Percentiles rank a stretch among this genome's conserved stretches.
Conservation (phyloP, 2,113 vertebrate species). For the Vanacampus margaritifer region DNA sequence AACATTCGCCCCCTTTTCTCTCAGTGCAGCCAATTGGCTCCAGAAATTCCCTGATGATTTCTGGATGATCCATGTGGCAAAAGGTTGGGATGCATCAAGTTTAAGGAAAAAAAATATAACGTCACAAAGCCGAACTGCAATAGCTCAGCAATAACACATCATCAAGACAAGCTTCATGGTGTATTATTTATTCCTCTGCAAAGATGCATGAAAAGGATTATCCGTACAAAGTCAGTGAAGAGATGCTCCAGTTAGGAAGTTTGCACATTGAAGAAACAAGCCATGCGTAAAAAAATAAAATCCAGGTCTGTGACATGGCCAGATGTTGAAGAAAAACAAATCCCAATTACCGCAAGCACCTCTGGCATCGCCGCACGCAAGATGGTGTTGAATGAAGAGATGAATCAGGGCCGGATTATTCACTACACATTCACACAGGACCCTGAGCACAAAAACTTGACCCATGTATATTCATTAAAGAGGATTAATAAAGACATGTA, state of each 20-base stretch:
- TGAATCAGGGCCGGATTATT: constrained; percentile 59
- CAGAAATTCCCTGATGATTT: too few species aligned
- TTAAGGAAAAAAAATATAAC: background rate
- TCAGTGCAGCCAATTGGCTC: too few species aligned
- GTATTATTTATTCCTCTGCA: constrained; percentile 1
- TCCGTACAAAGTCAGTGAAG: background rate
- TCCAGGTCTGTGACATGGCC: constrained; percentile 25
- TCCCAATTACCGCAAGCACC: constrained; percentile 36
- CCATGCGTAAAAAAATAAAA: constrained; percentile 14
- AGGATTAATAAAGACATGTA: constrained; percentile 19
- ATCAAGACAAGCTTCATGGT: background rate
- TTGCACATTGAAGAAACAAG: constrained; percentile 8
- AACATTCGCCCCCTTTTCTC: too few species aligned
- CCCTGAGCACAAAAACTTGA: constrained; percentile 42
- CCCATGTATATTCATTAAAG: constrained; percentile 57
- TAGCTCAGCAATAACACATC: background rate
- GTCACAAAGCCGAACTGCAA: background rate
- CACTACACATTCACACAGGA: constrained; percentile 47
- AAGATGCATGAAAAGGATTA: constrained; percentile 5
- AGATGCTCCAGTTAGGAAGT: background rate
- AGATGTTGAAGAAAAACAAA: constrained; percentile 51
- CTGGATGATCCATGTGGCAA: too few species aligned
- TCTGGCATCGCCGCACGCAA: constrained; percentile 2
- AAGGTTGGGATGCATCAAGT: background rate
- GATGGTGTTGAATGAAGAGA: constrained; percentile 48